Percentiles rank a stretch among this genome's conserved stretches.
These are phyloP conservation scores for Falco naumanni DNA, from an alignment of 2,797 vertebrate genomes.

Conservation along the genomic window DNA sequence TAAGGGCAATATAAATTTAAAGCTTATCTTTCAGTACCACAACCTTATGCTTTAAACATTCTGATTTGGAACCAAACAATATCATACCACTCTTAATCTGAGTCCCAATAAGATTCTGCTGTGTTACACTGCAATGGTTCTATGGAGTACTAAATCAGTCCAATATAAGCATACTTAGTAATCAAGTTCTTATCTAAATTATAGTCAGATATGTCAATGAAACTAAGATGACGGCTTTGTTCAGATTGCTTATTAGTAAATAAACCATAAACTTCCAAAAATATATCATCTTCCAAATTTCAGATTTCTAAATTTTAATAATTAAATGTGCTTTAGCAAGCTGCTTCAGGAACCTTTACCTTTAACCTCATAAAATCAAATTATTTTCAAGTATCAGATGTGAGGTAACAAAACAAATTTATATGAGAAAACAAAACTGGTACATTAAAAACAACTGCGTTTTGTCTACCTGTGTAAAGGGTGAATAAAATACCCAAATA, in stretches of 20 bases:
- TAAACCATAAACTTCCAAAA: no score
- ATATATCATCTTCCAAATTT: neutral
- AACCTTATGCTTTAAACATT: neutral
- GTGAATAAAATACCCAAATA: neutral
- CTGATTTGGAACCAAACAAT: neutral
- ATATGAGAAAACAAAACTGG: neutral
- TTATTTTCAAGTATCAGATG: neutral
- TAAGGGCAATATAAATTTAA: neutral
- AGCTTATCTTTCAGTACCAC: neutral
- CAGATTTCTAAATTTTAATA: neutral
- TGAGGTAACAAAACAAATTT: neutral
- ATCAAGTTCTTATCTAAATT: neutral
- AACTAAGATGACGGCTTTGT: neutral
- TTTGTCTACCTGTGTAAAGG: neutral
- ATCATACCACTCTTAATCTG: neutral
- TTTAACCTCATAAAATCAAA: neutral
- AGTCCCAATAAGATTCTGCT: neutral
- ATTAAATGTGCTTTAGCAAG: neutral
- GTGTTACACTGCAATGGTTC: neutral
- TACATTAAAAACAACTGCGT: neutral
- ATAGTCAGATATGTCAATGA: neutral
- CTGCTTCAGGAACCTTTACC: neutral
- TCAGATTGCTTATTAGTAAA: no score
- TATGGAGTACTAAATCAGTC: neutral
- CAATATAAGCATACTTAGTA: neutral